These are phyloP conservation scores for Blennius ocellaris DNA, from an alignment of 2,113 vertebrate genomes.

Conservation along the genomic window DNA sequence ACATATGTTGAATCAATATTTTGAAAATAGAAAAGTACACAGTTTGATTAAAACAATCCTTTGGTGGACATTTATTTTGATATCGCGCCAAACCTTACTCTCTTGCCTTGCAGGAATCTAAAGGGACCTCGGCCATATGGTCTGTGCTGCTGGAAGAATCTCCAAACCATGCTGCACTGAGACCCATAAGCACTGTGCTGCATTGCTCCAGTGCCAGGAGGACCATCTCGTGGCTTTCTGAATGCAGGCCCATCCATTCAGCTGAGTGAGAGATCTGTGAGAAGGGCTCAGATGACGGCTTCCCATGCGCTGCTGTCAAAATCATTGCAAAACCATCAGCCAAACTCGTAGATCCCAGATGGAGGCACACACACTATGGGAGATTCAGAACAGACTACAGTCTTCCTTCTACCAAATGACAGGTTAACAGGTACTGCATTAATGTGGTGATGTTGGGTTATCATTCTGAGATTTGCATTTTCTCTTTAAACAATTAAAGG, in stretches of 20 bases:
- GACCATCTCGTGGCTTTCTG: background rate
- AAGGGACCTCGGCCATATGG: background rate
- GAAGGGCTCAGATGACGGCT: background rate
- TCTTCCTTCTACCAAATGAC: slow-evolving; percentile 12
- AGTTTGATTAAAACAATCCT: background rate
- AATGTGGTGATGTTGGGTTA: no score
- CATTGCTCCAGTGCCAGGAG: background rate
- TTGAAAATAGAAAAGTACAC: background rate
- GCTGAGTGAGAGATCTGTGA: background rate
- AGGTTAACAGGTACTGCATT: background rate
- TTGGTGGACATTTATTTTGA: no score
- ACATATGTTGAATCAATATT: background rate
- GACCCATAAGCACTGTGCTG: background rate
- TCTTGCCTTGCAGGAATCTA: slow-evolving; percentile 19
- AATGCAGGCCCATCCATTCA: background rate
- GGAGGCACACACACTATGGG: slow-evolving; percentile 6
- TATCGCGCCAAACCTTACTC: background rate
- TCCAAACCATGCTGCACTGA: background rate
- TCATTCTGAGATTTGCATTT: background rate
- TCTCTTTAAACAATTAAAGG: no score
- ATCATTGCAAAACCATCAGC: slow-evolving; percentile 2
- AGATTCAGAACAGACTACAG: slow-evolving; percentile 8
- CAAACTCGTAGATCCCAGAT: slow-evolving; percentile 41
- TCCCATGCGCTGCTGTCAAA: slow-evolving; percentile 39
- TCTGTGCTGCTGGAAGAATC: background rate